A percentile compares a stretch with the other conserved stretches of the same genome.
phyloP scores from a whole-genome alignment of 2,888 invertebrate species.

The Lathronympha strigana region DNA sequence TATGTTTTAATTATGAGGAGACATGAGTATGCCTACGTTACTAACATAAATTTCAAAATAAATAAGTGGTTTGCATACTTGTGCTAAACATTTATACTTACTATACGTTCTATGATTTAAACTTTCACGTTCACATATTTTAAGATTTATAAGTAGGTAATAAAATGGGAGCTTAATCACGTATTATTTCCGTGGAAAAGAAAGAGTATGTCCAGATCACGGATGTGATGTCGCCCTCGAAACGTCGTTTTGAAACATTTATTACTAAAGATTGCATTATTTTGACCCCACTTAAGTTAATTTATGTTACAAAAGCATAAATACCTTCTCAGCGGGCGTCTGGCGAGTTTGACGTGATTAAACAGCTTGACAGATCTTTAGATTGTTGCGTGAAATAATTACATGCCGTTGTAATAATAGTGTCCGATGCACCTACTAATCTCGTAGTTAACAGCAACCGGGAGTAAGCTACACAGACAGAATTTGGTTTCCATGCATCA shows the following conservation, averaged over 20 bases:
- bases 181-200: too few species aligned
- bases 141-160: too few species aligned
- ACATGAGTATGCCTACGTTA: neutral
- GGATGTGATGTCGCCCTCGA: too few species aligned
- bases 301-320: conserved; percentile 25
- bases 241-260: neutral
- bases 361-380: conserved; percentile 35
- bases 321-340: conserved; percentile 8
- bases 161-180: too few species aligned
- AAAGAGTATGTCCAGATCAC: too few species aligned
- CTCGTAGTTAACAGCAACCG: conserved; percentile 1
- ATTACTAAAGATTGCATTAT: neutral
- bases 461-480: neutral
- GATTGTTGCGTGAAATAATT: conserved; percentile 28
- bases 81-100: too few species aligned
- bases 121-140: too few species aligned
- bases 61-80: too few species aligned
- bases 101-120: too few species aligned
- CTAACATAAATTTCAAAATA: too few species aligned
- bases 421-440: conserved; percentile 20
- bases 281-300: conserved; percentile 27
- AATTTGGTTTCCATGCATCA: neutral
- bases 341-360: conserved; percentile 29
- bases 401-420: conserved; percentile 29
- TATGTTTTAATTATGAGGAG: conserved; percentile 10